Conservation (phyloP, 53 echinoderm and acorn worm species). For the Paracentrotus lividus region DNA sequence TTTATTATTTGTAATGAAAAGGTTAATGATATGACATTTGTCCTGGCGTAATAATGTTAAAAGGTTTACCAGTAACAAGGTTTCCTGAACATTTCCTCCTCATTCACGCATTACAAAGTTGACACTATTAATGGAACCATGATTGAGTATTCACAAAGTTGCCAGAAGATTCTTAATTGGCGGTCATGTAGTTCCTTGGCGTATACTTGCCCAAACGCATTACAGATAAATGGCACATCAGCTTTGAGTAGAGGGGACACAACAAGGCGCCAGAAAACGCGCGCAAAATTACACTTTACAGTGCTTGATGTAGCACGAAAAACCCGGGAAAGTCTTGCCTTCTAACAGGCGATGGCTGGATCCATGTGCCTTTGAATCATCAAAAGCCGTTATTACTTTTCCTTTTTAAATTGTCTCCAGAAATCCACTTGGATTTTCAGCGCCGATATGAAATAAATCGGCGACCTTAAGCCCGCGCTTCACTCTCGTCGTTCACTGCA, state of each 20-base stretch:
- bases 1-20: too few relatives aligned
- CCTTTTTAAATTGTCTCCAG: conserved; percentile 58
- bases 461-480: neutral
- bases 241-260: neutral
- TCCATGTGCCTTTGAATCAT: conserved; percentile 60
- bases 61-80: neutral
- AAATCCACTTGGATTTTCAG: conserved; percentile 57
- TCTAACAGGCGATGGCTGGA: neutral
- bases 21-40: too few relatives aligned
- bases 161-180: neutral
- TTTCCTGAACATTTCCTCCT: neutral
- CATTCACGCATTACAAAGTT: neutral
- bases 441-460: conserved; percentile 66
- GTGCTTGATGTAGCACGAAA: conserved; percentile 22
- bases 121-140: conserved; percentile 28
- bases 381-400: conserved; percentile 62
- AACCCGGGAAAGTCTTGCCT: conserved; percentile 38
- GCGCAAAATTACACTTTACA: conserved; percentile 28
- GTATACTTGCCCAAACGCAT: neutral
- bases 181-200: neutral
- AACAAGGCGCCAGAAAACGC: conserved; percentile 40
- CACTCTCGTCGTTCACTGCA: conserved; percentile 5
- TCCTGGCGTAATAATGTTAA: too few relatives aligned
- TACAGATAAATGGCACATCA: neutral
- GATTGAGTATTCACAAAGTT: neutral